Evolutionary conservation across 2,797 vertebrate species (phyloP).

Genomic region (Oreochromis mossambicus): DNA sequence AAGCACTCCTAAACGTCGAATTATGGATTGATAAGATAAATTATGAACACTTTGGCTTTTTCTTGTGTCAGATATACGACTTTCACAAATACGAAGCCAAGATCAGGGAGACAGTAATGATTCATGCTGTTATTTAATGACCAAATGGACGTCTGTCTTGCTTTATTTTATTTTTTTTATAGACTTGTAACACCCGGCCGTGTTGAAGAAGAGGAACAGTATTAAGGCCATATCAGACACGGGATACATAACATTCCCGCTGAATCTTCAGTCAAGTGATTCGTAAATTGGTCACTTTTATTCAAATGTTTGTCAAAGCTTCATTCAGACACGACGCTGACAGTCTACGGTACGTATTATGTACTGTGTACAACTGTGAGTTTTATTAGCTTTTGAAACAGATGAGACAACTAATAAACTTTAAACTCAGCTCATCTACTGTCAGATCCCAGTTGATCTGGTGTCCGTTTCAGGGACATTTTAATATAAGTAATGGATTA

Average conservation of each 20-base stretch:
- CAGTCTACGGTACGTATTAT: background rate
- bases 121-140: background rate
- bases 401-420: background rate
- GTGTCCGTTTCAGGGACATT: background rate
- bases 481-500: background rate
- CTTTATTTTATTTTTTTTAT: background rate
- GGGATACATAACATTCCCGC: background rate
- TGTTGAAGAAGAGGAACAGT: background rate
- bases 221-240: background rate
- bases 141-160: background rate
- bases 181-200: background rate
- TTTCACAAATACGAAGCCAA: background rate
- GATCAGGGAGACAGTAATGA: background rate
- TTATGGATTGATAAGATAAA: conserved; percentile 7
- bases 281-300: background rate
- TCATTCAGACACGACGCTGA: background rate
- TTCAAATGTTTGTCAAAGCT: background rate
- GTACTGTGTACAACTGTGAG: background rate
- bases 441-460: background rate
- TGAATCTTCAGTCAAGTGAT: background rate
- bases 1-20: conserved; percentile 45
- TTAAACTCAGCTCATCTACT: background rate
- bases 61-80: background rate
- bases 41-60: background rate
- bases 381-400: background rate